These are phyloP conservation scores for Oreotrochilus melanogaster DNA, from an alignment of 2,113 vertebrate genomes.

Conservation along the genomic window DNA sequence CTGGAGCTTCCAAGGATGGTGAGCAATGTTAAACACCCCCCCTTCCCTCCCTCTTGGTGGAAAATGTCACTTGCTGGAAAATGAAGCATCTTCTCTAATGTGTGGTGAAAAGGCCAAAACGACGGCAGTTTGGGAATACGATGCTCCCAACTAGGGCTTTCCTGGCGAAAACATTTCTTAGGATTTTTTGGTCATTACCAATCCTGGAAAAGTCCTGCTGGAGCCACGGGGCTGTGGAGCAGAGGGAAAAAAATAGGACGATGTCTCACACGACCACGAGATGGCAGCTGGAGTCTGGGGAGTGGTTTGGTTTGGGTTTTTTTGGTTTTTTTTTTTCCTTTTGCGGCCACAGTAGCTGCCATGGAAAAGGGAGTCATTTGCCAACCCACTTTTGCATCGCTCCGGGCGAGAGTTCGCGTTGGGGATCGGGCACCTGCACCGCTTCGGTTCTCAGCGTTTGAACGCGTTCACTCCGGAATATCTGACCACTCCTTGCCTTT, in stretches of 20 bases:
- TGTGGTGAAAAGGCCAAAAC: not conserved
- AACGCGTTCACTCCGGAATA: not conserved
- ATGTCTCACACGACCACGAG: slow-evolving; percentile 18
- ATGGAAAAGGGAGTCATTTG: not conserved
- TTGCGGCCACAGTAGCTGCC: not conserved
- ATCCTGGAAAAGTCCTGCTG: not conserved
- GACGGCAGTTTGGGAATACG: not conserved
- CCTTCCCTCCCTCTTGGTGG: not conserved
- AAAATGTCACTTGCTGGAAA: not conserved
- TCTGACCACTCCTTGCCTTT: slow-evolving; percentile 8
- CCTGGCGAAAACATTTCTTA: not conserved
- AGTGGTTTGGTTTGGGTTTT: not conserved
- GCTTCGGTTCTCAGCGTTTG: not conserved
- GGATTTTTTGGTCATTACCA: not conserved
- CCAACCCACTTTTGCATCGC: not conserved
- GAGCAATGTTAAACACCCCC: not conserved
- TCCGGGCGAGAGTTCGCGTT: not conserved
- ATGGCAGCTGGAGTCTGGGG: slow-evolving; percentile 58
- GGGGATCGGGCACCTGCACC: slow-evolving; percentile 56
- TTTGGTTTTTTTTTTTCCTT: not conserved
- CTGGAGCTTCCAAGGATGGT: not conserved
- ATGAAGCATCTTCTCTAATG: not conserved
- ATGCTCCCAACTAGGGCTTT: not conserved
- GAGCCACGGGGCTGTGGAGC: not conserved
- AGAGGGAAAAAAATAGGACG: not conserved